Conservation (phyloP, 2,797 vertebrate species). For the Capromys pilorides region DNA sequence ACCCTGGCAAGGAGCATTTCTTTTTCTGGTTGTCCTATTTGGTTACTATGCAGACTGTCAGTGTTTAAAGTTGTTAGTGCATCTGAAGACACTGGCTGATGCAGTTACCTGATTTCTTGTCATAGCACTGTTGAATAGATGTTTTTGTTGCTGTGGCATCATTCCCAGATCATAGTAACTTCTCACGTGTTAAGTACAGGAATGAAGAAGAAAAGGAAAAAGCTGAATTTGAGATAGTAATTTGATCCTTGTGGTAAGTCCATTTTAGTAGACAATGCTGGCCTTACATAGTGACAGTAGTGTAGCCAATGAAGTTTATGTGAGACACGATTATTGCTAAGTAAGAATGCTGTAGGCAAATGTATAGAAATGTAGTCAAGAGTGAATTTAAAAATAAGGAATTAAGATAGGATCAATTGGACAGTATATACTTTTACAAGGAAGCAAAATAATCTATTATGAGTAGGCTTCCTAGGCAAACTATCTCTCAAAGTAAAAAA, state of each 20-base stretch:
- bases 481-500: background rate
- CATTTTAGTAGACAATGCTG: background rate
- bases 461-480: background rate
- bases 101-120: background rate
- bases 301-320: too few relatives aligned
- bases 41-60: background rate
- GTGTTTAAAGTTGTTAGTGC: background rate
- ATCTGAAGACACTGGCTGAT: background rate
- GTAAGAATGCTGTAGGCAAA: background rate
- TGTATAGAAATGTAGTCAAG: background rate
- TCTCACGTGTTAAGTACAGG: background rate
- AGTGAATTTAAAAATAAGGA: background rate
- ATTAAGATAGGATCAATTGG: background rate
- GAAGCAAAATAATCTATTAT: background rate
- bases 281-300: too few relatives aligned
- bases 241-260: background rate
- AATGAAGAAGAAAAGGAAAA: background rate
- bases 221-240: background rate
- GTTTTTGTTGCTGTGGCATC: background rate
- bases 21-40: background rate
- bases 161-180: background rate
- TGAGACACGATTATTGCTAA: too few relatives aligned
- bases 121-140: background rate
- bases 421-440: background rate
- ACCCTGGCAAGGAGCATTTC: background rate